A percentile compares a stretch with the other conserved stretches of the same genome.
Evolutionary conservation across 2,888 invertebrate genomes (phyloP).

Genomic region (Mimumesa dahlbomi): DNA sequence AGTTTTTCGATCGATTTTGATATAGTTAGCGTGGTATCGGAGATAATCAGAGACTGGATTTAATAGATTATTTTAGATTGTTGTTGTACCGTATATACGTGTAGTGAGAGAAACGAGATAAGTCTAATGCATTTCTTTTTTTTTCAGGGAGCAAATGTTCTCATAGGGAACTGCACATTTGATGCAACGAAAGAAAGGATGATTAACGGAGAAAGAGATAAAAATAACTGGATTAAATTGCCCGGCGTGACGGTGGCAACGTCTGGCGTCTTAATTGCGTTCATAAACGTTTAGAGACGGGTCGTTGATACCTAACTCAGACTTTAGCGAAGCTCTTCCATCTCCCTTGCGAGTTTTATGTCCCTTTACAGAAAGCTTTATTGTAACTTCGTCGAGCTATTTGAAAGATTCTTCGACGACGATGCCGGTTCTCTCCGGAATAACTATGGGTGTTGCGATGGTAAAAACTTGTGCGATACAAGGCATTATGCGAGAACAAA

Average conservation of each 20-base stretch:
- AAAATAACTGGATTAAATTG: conserved; percentile 67
- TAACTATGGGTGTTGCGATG: conserved; percentile 36
- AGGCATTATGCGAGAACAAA: no score
- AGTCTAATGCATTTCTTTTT: no score
- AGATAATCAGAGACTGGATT: no score
- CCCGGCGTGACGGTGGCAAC: conserved; percentile 64
- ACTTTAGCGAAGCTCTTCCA: conserved; percentile 42
- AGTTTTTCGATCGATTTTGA: no score
- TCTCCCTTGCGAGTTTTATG: conserved; percentile 34
- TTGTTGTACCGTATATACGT: no score
- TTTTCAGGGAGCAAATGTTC: conserved; percentile 18
- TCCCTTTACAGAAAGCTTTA: conserved; percentile 16
- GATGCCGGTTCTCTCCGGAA: conserved; percentile 27
- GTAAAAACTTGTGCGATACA: no score
- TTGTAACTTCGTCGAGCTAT: conserved; percentile 38
- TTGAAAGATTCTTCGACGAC: conserved; percentile 21
- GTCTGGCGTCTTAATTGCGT: conserved; percentile 75
- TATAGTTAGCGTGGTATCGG: no score
- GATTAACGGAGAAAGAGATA: conserved; percentile 38
- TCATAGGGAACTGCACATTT: no score
- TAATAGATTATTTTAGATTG: no score
- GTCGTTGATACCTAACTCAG: conserved; percentile 47
- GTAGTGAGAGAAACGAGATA: no score
- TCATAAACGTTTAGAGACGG: conserved; percentile 63
- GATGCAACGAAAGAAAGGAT: conserved; percentile 30